phyloP scores from a whole-genome alignment of 1,140 invertebrate genomes.

The Onthophagus taurus region DNA sequence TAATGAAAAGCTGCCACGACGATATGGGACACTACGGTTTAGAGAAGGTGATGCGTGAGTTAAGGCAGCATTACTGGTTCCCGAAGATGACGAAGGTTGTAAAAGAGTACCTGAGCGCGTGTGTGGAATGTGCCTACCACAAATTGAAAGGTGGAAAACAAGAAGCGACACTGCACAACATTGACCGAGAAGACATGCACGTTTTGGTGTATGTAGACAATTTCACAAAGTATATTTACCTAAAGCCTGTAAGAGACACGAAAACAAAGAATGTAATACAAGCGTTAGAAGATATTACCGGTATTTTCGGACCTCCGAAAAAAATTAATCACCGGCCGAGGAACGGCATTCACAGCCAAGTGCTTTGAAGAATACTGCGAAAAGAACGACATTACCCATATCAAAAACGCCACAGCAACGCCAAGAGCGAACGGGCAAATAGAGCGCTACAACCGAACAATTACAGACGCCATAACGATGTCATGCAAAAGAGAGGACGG shows the following conservation, averaged over 20 bases:
- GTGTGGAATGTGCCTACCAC: conserved; percentile 25
- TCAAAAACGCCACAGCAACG: conserved; percentile 6
- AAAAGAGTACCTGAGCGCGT: conserved; percentile 22
- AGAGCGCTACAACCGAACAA: background rate
- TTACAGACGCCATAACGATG: background rate
- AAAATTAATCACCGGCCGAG: conserved; percentile 8
- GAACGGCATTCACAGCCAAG: conserved; percentile 1
- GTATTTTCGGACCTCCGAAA: background rate
- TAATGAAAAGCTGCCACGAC: background rate
- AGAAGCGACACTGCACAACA: background rate
- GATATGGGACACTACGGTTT: conserved; percentile 1
- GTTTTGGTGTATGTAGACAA: conserved; percentile 31
- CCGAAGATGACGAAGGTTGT: conserved; percentile 24
- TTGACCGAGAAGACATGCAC: conserved; percentile 8
- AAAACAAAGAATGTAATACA: background rate
- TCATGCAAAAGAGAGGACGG: background rate
- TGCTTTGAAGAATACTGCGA: conserved; percentile 5
- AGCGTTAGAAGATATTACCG: background rate
- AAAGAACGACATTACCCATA: background rate
- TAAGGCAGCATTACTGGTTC: conserved; percentile 27
- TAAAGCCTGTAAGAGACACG: conserved; percentile 7
- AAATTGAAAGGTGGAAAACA: conserved; percentile 24
- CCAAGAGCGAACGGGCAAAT: conserved; percentile 7
- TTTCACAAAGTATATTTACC: conserved; percentile 24
- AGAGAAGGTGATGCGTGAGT: conserved; percentile 23